Conservation (phyloP, 2,888 invertebrate species). For the Leucophenga maculata region DNA sequence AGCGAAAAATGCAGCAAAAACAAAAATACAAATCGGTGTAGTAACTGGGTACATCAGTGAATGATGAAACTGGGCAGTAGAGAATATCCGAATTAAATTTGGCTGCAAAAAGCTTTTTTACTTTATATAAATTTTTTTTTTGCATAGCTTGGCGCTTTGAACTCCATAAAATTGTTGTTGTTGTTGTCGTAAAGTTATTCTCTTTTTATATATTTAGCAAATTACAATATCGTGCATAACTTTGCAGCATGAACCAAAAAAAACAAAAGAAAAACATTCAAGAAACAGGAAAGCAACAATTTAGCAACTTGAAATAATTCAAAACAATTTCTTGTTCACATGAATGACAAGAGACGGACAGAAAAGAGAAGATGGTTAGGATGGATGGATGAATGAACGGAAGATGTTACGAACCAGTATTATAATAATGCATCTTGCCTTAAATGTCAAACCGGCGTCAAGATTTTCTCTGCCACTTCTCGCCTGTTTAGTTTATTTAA, state of each 20-base stretch:
- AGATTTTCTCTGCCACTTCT: not conserved
- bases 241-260: not conserved
- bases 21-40: conserved; percentile 2
- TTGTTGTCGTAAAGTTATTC: not conserved
- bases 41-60: no score
- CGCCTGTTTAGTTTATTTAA: conserved; percentile 33
- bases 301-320: conserved; percentile 42
- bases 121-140: no score
- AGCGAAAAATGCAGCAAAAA: conserved; percentile 22
- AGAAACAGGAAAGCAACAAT: conserved; percentile 55
- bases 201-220: conserved; percentile 27
- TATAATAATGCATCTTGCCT: conserved; percentile 3
- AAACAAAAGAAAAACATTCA: not conserved
- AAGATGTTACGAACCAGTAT: conserved; percentile 29
- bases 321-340: conserved; percentile 19
- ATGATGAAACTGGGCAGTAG: no score
- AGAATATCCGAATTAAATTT: not conserved
- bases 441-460: conserved; percentile 45
- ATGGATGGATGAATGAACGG: not conserved
- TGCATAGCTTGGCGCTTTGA: not conserved
- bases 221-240: conserved; percentile 57
- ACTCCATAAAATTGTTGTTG: not conserved
- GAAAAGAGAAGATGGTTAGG: conserved; percentile 3
- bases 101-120: not conserved
- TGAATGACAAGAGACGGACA: conserved; percentile 22